These are phyloP conservation scores for Leucania comma DNA, from an alignment of 2,888 invertebrate species.

Conservation along the genomic window DNA sequence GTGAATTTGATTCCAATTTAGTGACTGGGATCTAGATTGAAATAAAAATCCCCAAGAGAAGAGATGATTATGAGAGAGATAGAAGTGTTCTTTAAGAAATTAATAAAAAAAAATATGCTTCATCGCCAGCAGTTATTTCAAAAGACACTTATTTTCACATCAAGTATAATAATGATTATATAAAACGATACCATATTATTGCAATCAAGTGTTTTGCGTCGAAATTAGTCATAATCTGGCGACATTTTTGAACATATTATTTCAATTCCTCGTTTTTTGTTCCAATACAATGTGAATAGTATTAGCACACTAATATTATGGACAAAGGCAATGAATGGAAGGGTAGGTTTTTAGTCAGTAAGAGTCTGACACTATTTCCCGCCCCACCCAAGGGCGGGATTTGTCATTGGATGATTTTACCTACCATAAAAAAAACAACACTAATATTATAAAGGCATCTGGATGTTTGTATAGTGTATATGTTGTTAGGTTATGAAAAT, in stretches of 20 bases:
- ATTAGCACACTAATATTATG: not conserved
- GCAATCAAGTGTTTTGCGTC: slow-evolving; percentile 25
- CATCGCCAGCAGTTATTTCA: slow-evolving; percentile 5
- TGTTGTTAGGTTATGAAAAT: too few species aligned
- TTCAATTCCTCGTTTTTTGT: slow-evolving; percentile 18
- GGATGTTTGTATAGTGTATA: too few species aligned
- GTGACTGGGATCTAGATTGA: too few species aligned
- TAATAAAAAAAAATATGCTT: not conserved
- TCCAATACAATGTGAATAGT: slow-evolving; percentile 16
- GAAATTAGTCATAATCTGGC: slow-evolving; percentile 24
- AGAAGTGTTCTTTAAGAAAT: not conserved
- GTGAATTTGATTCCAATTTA: not conserved
- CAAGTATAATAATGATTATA: not conserved
- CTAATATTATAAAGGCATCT: too few species aligned
- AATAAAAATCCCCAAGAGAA: too few species aligned
- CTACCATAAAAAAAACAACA: too few species aligned
- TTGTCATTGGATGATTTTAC: too few species aligned
- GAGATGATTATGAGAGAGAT: too few species aligned
- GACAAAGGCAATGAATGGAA: too few species aligned
- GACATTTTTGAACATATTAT: slow-evolving; percentile 32
- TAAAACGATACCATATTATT: slow-evolving; percentile 6
- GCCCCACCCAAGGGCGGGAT: too few species aligned
- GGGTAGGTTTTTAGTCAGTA: too few species aligned
- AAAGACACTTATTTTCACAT: slow-evolving; percentile 6
- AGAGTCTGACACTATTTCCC: too few species aligned